Conservation (phyloP, 2,888 invertebrate genomes). For the Idaea aversata region DNA sequence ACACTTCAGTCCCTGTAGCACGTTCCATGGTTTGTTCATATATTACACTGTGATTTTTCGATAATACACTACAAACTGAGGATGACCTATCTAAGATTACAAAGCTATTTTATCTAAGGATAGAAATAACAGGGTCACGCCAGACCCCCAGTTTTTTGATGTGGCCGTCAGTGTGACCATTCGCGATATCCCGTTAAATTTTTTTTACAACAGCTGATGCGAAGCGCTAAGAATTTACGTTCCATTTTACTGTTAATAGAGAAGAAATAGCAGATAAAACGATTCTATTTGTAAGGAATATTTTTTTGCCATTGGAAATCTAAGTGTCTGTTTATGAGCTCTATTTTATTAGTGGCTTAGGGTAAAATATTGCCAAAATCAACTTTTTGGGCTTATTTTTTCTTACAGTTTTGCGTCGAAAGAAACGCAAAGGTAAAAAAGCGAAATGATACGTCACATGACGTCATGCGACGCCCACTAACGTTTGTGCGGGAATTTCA, state of each 20-base stretch:
- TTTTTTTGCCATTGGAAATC: background rate
- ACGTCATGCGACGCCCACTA: slow-evolving; percentile 53
- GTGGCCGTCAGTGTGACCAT: slow-evolving; percentile 79
- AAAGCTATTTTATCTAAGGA: slow-evolving; percentile 78
- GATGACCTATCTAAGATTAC: slow-evolving; percentile 72
- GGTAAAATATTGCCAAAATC: background rate
- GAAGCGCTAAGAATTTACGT: slow-evolving; percentile 48
- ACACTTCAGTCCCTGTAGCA: slow-evolving; percentile 76
- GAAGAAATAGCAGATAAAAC: background rate
- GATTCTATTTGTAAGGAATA: background rate
- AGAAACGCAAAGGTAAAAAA: slow-evolving; percentile 33
- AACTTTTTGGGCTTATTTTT: background rate
- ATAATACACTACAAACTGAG: slow-evolving; percentile 61
- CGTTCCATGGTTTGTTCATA: slow-evolving; percentile 78
- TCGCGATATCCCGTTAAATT: slow-evolving; percentile 76
- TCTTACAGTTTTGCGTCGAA: slow-evolving; percentile 19
- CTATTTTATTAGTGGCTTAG: slow-evolving; percentile 5
- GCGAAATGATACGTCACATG: slow-evolving; percentile 32
- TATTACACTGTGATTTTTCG: slow-evolving; percentile 69
- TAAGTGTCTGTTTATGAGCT: background rate
- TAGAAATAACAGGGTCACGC: slow-evolving; percentile 80
- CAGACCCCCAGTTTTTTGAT: slow-evolving; percentile 78
- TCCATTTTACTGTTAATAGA: slow-evolving; percentile 34
- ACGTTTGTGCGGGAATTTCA: slow-evolving; percentile 47
- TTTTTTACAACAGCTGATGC: slow-evolving; percentile 78